Percentiles rank a stretch among this genome's conserved stretches.
phyloP scores from a whole-genome alignment of 2,113 vertebrate species.

The Tetrao urogallus region DNA sequence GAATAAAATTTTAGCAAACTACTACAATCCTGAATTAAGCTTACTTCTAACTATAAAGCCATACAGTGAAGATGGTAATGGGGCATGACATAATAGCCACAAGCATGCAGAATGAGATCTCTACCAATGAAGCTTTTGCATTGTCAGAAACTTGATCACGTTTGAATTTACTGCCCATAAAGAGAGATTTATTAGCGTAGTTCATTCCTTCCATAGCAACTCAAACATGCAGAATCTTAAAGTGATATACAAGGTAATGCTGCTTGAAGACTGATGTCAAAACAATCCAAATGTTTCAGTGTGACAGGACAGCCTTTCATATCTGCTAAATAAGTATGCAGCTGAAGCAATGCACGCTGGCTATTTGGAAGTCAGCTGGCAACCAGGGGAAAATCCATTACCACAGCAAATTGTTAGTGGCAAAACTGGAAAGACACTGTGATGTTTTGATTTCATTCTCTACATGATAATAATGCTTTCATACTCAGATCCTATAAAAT shows the following conservation, averaged over 20 bases:
- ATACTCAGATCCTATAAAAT: background rate
- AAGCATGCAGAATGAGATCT: slow-evolving; percentile 41
- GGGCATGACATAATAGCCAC: slow-evolving; percentile 23
- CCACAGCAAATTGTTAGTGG: background rate
- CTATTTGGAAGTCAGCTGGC: background rate
- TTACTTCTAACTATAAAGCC: slow-evolving; percentile 13
- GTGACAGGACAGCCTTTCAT: background rate
- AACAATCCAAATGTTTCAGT: slow-evolving; percentile 17
- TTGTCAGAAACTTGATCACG: slow-evolving; percentile 25
- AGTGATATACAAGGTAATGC: background rate
- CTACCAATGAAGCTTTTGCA: slow-evolving; percentile 29
- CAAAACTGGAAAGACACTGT: background rate
- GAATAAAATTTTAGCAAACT: background rate
- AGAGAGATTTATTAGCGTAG: slow-evolving; percentile 37
- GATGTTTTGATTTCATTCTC: background rate
- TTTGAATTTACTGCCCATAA: slow-evolving; percentile 59
- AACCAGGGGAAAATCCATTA: background rate
- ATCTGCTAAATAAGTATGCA: background rate
- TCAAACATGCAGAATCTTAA: slow-evolving; percentile 25
- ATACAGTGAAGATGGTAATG: slow-evolving; percentile 21
- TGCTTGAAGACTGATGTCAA: slow-evolving; percentile 3
- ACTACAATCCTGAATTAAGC: slow-evolving; percentile 1
- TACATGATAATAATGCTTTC: background rate
- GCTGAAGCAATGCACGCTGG: background rate
- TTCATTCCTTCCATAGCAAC: slow-evolving; percentile 29